phyloP scores from a whole-genome alignment of 2,797 vertebrate genomes.

The Erpetoichthys calabaricus region DNA sequence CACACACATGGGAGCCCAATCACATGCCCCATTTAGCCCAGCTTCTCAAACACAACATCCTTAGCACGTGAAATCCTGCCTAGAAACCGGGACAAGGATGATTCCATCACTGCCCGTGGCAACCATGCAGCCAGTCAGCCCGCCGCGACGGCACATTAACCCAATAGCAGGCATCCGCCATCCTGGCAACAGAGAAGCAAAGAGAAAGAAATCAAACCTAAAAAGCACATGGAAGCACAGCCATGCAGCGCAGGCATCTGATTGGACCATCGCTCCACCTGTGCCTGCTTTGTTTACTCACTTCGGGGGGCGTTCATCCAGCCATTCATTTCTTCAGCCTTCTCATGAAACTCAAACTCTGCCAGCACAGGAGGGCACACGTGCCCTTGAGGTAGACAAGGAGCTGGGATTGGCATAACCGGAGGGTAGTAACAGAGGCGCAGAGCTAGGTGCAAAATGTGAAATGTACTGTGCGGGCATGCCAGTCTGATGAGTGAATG shows the following conservation, averaged over 20 bases:
- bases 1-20: constrained; percentile 46
- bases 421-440: too few relatives aligned
- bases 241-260: constrained; percentile 23
- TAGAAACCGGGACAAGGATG: constrained; percentile 36
- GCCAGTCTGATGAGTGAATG: too few relatives aligned
- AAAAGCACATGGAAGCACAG: background rate
- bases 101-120: constrained; percentile 40
- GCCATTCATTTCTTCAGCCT: constrained; percentile 31
- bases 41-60: constrained; percentile 34
- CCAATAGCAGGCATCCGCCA: constrained; percentile 39
- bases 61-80: constrained; percentile 50
- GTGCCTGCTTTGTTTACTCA: constrained; percentile 26
- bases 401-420: too few relatives aligned
- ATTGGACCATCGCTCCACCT: constrained; percentile 23
- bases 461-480: too few relatives aligned
- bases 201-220: constrained; percentile 24
- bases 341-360: constrained; percentile 24
- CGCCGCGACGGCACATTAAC: constrained; percentile 36
- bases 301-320: constrained; percentile 21
- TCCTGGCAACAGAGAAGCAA: constrained; percentile 49
- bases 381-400: background rate
- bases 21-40: constrained; percentile 54
- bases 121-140: constrained; percentile 41
- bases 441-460: too few relatives aligned
- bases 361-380: constrained; percentile 10